Base-by-base conservation (phyloP, 2,888 invertebrate species). In the Chloroclystis v-ata region DNA sequence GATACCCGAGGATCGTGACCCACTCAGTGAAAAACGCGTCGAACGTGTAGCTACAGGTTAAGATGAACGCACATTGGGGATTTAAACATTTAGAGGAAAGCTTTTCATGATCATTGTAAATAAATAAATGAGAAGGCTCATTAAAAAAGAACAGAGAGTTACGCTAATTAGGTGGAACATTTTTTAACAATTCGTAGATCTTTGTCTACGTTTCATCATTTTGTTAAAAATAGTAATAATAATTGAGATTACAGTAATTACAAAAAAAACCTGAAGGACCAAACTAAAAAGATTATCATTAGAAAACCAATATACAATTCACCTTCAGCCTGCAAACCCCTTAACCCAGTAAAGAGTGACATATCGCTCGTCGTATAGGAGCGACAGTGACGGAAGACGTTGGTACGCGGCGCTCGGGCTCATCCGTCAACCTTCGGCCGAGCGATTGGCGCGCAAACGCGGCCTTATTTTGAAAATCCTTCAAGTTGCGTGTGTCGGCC, bases 371-470 rank as follows among this genome's bases (percentile, higher is more conserved):
- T 61, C 65, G 63, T 65, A 57, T 60, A 52, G 61, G 59, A 56
- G 49, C 59, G 75, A 77, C 76, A 61, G 63, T 76, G 76, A 77
- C 69, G 49, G 60, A 74, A 57, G 63, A 66, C 63, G 62, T 63
- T 57, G 53, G 62, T 51, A 67, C 64, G 62, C 64, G 64, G 28
- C 41, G 40, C 28, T 43, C 46, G 35, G 28, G 4, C 16, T 59
- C 59, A 57, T 65, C 55, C 54, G 40, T 46, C 48, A 49, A 54
- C 37, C 46, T 49, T 48, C 43, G 38, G 41, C 28, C 12, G 44
- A 52, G 33, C 33, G 49, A 53, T 57, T 41, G 46, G 41, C 14
- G 43, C 40, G 30, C 26, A 38, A 38, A 52, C 49, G 48, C 41
- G 30, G 40, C 43, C 40, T 8, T 41, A 38, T 20, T 53, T 53